Base-by-base conservation (phyloP, 2,888 invertebrate genomes). In the Trissonchulus latispiculum region DNA sequence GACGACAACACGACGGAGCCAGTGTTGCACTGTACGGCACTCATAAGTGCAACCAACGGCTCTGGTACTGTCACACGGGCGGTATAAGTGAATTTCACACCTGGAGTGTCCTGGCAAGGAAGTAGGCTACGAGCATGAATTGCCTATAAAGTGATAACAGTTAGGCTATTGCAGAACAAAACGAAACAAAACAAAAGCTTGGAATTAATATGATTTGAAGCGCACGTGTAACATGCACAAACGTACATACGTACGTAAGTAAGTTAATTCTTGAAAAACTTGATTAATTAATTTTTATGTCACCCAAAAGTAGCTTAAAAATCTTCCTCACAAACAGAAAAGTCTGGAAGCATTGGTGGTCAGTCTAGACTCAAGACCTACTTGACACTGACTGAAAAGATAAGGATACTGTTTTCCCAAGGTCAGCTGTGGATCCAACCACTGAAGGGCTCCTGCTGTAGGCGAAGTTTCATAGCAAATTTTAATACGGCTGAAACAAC, bases 71-170 rank as follows among this genome's bases (percentile, higher is more conserved):
- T 87, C 71, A 95, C 86, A 77, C 82, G 87, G 3, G 92, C 92
- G 72, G 88, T 87, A 82, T 93, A 95, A 0, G 91, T 90, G 77
- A 90, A 89, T 85, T 96, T 96, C 0, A 94, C 91, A 0, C 89
- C 88, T 0, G 95, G 95, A 0, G 93, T 90, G 86, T 95, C 93
- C 86, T 95, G 95, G 81, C 94, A 95, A 0, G 95, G 95, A 1
- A 94, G 79, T 77, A 95, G 88, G 1, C 94, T 91, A 66, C 95
- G 88, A 0, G 92, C 92, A 85, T 93, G 92, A 77, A 93, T 93
- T 1, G 92, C 90, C 89, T 91, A n/a, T 8, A 81, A 37, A 82
- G 84, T 77, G 76, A 66, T 74, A 33, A 33, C 61, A 67, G n/a
- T n/a, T n/a, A n/a, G n/a, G n/a, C n/a, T n/a, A n/a, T n/a, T n/a